Base-by-base conservation (phyloP, 2,797 vertebrate genomes). In the Taeniopygia guttata region DNA sequence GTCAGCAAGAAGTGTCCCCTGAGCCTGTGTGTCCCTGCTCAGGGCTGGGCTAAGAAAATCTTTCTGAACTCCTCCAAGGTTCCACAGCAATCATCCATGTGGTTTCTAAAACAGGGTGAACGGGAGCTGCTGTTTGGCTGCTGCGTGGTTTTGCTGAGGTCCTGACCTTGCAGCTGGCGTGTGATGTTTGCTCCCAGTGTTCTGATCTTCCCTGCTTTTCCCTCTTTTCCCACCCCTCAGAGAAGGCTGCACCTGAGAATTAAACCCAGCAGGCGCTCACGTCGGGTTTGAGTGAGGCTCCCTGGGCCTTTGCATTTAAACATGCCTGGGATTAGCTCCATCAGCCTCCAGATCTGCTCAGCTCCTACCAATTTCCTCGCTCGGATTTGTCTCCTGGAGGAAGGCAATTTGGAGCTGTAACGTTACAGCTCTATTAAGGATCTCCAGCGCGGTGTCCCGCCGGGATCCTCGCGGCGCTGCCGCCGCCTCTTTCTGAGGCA, bases 1-100 rank as follows among this genome's bases (percentile, higher is more conserved):
- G 85, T 94, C 93, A 96, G 94, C 93, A 94, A 86, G 67, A 93
- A 93, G 59, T 70, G 66, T 91, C 80, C 70, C 73, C 83, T 60
- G 79, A 92, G 92, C 51, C 79, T 3, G 0, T 29, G n/a, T 42
- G 32, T 73, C 85, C 59, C 85, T 73, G 73, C 42, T 67, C 2
- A 12, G 81, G 48, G 32, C 59, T 49, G 52, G 36, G 69, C 74
- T 94, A 74, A 81, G 69, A 25, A 94, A 94, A 88, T 5, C 5
- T 60, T 73, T 67, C 49, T 55, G 2, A 88, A 82, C 45, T 76
- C 56, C 27, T 87, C 55, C 2, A 5, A 62, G 85, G 55, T 56
- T 9, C 36, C 46, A 7, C 16, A 23, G 62, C 10, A 7, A 5
- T 16, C 23, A 23, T 40, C 34, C 10, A 0, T 5, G 16, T 38